Evolutionary conservation across 2,888 invertebrate genomes (phyloP), one percentile per base, ranked within the genome.

Genomic region (Chydorus sphaericus): DNA sequence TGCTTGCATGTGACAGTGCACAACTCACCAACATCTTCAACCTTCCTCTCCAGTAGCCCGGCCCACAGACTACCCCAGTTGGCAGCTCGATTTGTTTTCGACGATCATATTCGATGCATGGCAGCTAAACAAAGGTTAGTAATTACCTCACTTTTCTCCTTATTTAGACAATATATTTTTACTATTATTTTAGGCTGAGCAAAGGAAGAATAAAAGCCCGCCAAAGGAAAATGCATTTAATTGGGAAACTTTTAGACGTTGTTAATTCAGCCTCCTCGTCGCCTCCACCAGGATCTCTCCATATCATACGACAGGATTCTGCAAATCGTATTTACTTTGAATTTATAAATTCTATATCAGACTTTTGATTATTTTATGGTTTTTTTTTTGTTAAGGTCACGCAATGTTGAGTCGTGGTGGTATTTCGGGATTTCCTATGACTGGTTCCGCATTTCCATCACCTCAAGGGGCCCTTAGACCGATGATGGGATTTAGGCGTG

Each of bases 91-190:
- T 96, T 98, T 71, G 80, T 96, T 59, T 98, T 98, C 69, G 97
- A 98, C 68, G 98, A 98, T 73, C 96, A 97, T 68, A 98, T 98
- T 62, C 78, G 97, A 30, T 97, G 96, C 67, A 94, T 97, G 94
- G 96, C 97, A 18, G 97, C 97, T 26, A 97, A 96, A 66, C 97
- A 97, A 70, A 88, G 85, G 86, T 85, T 4, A 11, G 3, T 51
- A 8, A 14, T 7, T n/a, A n/a, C n/a, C n/a, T n/a, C n/a, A 8
- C 26, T 4, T 14, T 20, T 36, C 36, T 20, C 20, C 16, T 29
- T 31, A 14, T 56, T 18, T 11, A 33, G 16, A 20, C 23, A 16
- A 20, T 1, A 31, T 2, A 14, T 11, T 20, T 48, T 48, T n/a
- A 16, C 18, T n/a, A 38, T 29, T 37, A 48, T 61, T 62, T 60